phyloP scores from a whole-genome alignment of 2,113 vertebrate genomes.

The Dendropsophus ebraccatus region DNA sequence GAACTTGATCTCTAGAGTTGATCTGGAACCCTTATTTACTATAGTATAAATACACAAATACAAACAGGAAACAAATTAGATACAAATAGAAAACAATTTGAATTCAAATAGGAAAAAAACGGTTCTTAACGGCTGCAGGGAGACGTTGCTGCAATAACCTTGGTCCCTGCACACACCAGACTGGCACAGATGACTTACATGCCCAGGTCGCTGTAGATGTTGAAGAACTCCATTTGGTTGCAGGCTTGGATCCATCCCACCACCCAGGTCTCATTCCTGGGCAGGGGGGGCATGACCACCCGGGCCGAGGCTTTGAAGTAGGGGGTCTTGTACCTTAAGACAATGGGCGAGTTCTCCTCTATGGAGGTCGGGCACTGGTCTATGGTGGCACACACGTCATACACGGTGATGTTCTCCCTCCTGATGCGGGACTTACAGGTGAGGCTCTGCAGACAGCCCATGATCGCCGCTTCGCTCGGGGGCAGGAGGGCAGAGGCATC shows the following conservation, averaged over 20 bases:
- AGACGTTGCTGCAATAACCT: no score
- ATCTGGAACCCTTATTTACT: no score
- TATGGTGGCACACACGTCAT: slow-evolving; percentile 92
- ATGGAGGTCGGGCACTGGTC: slow-evolving; percentile 92
- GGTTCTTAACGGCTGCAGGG: no score
- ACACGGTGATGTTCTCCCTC: slow-evolving; percentile 93
- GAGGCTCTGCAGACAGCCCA: slow-evolving; percentile 96
- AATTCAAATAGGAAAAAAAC: no score
- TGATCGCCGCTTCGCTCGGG: slow-evolving; percentile 63
- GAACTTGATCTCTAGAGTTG: no score
- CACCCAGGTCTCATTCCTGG: slow-evolving; percentile 94
- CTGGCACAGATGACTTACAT: slow-evolving; percentile 77
- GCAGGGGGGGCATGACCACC: slow-evolving; percentile 91
- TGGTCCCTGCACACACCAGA: neutral
- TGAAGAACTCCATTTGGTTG: slow-evolving; percentile 98
- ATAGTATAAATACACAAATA: no score
- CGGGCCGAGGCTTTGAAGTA: slow-evolving; percentile 95
- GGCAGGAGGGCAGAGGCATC: slow-evolving; percentile 57
- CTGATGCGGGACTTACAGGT: slow-evolving; percentile 93
- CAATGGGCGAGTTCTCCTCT: slow-evolving; percentile 95
- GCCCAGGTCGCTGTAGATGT: slow-evolving; percentile 93
- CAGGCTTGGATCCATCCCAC: slow-evolving; percentile 98
- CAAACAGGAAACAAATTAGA: no score
- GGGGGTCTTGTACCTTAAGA: slow-evolving; percentile 95
- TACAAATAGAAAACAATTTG: no score